Percentiles rank a stretch among this genome's conserved stretches.
phyloP scores from a whole-genome alignment of 2,888 invertebrate genomes.

The Aphrophora alni region DNA sequence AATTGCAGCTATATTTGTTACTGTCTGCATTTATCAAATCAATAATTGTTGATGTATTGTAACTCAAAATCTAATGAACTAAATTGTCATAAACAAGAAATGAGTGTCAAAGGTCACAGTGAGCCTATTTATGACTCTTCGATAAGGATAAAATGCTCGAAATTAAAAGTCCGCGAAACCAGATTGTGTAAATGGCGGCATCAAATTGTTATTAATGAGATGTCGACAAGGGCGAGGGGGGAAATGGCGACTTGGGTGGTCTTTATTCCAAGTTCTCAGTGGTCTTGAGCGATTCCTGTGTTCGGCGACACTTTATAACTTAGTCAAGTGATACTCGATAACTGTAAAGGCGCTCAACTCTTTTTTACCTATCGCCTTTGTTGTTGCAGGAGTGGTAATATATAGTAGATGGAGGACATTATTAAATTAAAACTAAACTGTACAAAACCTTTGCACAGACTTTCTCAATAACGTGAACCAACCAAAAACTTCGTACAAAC shows the following conservation, averaged over 20 bases:
- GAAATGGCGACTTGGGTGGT: neutral
- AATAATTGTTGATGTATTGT: neutral
- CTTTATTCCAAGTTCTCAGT: neutral
- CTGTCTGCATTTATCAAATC: too few species aligned
- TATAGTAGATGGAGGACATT: too few species aligned
- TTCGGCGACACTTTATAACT: neutral
- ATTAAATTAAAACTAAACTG: too few species aligned
- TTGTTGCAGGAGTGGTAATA: too few species aligned
- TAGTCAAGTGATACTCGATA: too few species aligned
- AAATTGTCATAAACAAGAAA: neutral
- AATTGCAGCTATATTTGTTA: too few species aligned
- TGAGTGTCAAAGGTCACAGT: neutral
- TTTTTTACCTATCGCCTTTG: too few species aligned
- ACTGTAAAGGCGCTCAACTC: too few species aligned
- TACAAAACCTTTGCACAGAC: too few species aligned
- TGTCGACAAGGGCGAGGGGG: neutral
- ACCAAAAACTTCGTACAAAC: too few species aligned
- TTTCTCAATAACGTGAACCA: too few species aligned
- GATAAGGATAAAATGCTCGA: neutral
- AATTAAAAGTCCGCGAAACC: neutral
- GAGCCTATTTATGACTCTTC: neutral
- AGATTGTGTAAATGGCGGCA: slow-evolving; percentile 9
- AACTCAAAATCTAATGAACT: neutral
- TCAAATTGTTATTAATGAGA: neutral
- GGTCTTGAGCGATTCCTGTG: neutral